Percentiles rank a stretch among this genome's conserved stretches.
Evolutionary conservation across 2,113 vertebrate species (phyloP).

Genomic region (Corvus moneduloides): DNA sequence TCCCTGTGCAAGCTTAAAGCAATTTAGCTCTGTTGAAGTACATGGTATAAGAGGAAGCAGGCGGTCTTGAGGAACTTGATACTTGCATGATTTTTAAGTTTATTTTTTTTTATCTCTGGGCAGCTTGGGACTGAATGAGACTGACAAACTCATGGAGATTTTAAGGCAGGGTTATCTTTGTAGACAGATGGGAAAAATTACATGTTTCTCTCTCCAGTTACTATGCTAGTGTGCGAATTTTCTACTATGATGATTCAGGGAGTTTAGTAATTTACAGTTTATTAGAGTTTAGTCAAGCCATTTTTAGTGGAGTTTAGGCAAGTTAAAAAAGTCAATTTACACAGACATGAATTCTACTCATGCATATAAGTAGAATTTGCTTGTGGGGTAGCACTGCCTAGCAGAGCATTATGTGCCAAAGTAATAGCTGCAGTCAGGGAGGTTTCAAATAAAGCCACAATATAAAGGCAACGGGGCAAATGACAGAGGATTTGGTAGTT

Average conservation of each 20-base stretch:
- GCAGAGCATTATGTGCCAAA: background rate
- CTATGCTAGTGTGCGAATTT: background rate
- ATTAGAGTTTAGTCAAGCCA: background rate
- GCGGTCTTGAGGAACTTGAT: background rate
- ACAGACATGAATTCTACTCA: background rate
- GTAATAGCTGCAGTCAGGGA: background rate
- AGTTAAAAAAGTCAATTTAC: background rate
- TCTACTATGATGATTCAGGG: background rate
- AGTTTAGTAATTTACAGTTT: background rate
- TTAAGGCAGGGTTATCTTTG: background rate
- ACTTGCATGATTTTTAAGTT: background rate
- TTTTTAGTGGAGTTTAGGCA: background rate
- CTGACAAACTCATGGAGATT: background rate
- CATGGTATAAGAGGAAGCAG: background rate
- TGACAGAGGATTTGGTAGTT: background rate
- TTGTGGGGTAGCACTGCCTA: background rate
- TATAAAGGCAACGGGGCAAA: background rate
- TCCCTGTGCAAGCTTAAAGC: background rate
- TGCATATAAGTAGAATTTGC: background rate
- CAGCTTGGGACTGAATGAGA: background rate
- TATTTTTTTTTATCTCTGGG: background rate
- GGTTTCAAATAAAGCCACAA: background rate
- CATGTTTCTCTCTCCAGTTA: background rate
- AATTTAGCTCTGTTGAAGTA: background rate
- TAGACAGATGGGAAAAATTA: background rate